These are phyloP conservation scores for Puma concolor DNA, from an alignment of 2,113 vertebrate genomes.

Conservation along the genomic window DNA sequence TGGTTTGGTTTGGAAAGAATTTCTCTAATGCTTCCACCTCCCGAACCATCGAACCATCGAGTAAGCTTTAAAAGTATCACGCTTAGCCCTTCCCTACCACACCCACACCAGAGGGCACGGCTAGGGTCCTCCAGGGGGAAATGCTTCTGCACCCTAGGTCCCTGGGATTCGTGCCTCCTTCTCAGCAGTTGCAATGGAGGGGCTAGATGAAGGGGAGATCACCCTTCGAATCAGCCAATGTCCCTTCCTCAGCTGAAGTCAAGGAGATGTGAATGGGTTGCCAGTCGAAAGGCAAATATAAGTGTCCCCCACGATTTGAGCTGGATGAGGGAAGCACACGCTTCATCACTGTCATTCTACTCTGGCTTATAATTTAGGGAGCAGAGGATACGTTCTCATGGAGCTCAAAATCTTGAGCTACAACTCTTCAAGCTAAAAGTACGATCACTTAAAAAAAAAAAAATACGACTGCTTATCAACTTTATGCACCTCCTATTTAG, in stretches of 20 bases:
- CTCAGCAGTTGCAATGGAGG: not conserved
- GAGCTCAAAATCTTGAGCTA: slow-evolving; percentile 40
- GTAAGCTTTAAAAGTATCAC: not conserved
- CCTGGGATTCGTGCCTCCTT: not conserved
- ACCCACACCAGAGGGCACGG: not conserved
- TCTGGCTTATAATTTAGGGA: slow-evolving; percentile 44
- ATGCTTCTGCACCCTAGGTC: not conserved
- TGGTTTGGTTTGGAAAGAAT: slow-evolving; percentile 21
- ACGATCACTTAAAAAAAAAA: slow-evolving; percentile 65
- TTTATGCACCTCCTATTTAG: slow-evolving; percentile 80
- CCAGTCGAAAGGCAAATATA: not conserved
- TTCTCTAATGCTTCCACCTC: not conserved
- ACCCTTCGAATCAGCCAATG: not conserved
- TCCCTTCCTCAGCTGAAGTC: not conserved
- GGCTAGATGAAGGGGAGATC: not conserved
- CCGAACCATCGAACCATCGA: not conserved
- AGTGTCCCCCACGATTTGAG: slow-evolving; percentile 53
- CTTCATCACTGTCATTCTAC: slow-evolving; percentile 15
- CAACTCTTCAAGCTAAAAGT: slow-evolving; percentile 1
- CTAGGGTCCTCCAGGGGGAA: not conserved
- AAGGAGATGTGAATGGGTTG: slow-evolving; percentile 55
- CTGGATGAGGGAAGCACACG: slow-evolving; percentile 25
- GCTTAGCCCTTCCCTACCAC: not conserved
- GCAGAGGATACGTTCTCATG: slow-evolving; percentile 40
- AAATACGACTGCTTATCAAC: slow-evolving; percentile 80